Base-by-base conservation (phyloP, 2,888 invertebrate species). In the Nymphalis polychloros region DNA sequence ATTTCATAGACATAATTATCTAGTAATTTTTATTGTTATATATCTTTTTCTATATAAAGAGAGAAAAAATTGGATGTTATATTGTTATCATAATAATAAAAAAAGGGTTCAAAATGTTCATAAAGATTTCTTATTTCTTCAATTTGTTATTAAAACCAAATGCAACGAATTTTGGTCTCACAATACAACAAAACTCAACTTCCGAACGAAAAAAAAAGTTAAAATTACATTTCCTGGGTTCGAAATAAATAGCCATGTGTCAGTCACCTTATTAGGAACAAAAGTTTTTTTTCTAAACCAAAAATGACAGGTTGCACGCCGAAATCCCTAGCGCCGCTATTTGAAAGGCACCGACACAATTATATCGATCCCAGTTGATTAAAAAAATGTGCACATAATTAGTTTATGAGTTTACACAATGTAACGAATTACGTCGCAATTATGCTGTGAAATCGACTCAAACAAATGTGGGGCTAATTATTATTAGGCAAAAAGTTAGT, bases 401-500 rank as follows among this genome's bases (percentile, higher is more conserved):
- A 89, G 87, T 86, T 89, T 86, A 89, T 85, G 86, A 90, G 86
- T 86, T 89, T 88, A 90, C 85, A 90, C 89, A 92, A 89, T 88
- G 82, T 83, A 80, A 79, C 81, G 81, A 84, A 75, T 76, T 78
- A 84, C 84, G 78, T 85, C 82, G 83, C 84, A 88, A 90, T 90
- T 89, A 89, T 89, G 76, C 85, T 77, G 84, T 84, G 84, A 82
- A 85, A 83, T 86, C 79, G 85, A 86, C 82, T 75, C 83, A 87
- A 90, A 89, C 86, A 89, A 90, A 89, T 86, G 86, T 80, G 81
- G 76, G 72, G 81, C 81, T 86, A 83, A 87, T 87, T 87, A 81
- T 85, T 83, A 78, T 80, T 82, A 76, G 78, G 59, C 53, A 75
- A 77, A 60, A 61, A 64, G 59, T 31, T 75, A 84, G 84, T 75